Base-by-base conservation (phyloP, 2,888 invertebrate species). In the Slavum lentiscoides region DNA sequence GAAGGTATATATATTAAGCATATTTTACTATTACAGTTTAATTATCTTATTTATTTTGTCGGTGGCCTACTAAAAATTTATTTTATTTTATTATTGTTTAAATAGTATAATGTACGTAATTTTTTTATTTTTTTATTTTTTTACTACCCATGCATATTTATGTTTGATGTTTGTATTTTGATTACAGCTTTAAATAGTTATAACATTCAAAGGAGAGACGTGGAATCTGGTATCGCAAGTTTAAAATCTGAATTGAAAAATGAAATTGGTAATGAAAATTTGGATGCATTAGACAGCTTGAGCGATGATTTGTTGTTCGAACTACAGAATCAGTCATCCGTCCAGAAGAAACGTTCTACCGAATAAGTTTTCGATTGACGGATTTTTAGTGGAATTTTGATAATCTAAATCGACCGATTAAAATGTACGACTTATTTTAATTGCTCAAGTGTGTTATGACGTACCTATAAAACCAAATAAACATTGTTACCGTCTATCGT, bases 201-300 rank as follows among this genome's bases (percentile, higher is more conserved):
- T n/a, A 82, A 81, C 11, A 15, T 64, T 13, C 59, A 73, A 61
- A 67, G 73, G 11, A 62, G 81, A 61, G 72, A 76, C 23, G 66
- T 82, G 6, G 30, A 64, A 23, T 68, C 74, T 68, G 81, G 77
- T 21, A 72, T 83, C 39, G 74, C 82, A 17, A 15, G 67, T 11
- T 70, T 82, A 17, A 82, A 80, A 66, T 55, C 43, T 13, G 75
- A 83, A 49, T 64, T 83, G 59, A 67, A 80, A 19, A 80, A 83
- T 39, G 82, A 82, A 66, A 73, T 82, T 4, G 83, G 81, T 21
- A 30, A 58, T 15, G 81, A 77, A 21, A 76, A 76, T 23, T 67
- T 75, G 15, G 73, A 43, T 39, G 77, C 81, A 1, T 43, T 81
- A 13, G 76, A 83, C 23, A 75, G 66, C 9, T 77, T 83, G 49